Conservation (phyloP, 1,140 invertebrate species). For the Danaus melanippus region DNA sequence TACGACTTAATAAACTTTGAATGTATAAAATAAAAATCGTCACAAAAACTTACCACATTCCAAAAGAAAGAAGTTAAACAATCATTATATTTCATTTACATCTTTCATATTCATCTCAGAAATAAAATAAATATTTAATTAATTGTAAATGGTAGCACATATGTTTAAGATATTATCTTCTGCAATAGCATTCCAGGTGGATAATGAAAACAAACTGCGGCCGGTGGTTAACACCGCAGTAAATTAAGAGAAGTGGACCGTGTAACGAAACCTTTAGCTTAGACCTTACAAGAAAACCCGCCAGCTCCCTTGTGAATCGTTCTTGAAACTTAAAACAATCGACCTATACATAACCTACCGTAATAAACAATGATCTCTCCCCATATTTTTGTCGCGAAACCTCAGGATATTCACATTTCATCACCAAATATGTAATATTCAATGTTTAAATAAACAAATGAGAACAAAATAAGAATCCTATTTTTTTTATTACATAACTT, state of each 20-base stretch:
- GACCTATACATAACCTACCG: conserved; percentile 32
- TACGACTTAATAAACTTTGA: too few relatives aligned
- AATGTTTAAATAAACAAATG: too few relatives aligned
- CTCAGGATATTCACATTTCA: too few relatives aligned
- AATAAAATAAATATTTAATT: conserved; percentile 52
- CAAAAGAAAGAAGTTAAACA: too few relatives aligned
- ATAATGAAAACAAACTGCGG: conserved; percentile 66
- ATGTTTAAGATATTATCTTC: conserved; percentile 46
- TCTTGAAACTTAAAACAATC: conserved; percentile 31
- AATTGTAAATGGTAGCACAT: conserved; percentile 45
- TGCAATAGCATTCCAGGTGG: conserved; percentile 43
- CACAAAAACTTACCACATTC: too few relatives aligned
- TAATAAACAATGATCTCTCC: conserved; percentile 22
- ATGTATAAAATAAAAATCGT: too few relatives aligned
- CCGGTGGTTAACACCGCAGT: conserved; percentile 51
- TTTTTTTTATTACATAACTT: too few relatives aligned
- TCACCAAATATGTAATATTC: too few relatives aligned
- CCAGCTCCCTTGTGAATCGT: conserved; percentile 32
- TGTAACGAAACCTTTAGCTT: conserved; percentile 40
- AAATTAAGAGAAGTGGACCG: conserved; percentile 53
- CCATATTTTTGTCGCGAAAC: too few relatives aligned
- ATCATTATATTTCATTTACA: too few relatives aligned
- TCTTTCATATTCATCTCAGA: too few relatives aligned
- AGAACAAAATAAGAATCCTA: too few relatives aligned
- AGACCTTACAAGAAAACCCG: conserved; percentile 24